Evolutionary conservation across 1,140 invertebrate species (phyloP), one percentile per base, ranked within the genome.

Genomic region (Drosophila virilis): DNA sequence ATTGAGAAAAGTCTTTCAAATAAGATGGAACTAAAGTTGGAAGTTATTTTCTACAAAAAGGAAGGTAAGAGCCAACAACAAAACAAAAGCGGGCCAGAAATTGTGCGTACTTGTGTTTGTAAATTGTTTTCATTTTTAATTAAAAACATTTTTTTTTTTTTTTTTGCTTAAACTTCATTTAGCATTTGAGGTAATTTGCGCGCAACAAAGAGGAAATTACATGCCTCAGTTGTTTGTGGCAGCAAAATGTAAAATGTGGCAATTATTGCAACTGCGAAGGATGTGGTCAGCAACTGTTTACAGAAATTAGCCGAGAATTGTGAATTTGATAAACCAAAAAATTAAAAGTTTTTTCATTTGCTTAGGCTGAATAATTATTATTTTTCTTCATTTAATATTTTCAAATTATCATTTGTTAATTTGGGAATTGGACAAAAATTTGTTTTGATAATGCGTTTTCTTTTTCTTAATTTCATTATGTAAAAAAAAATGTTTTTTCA

Each of bases 21-120:
- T 54, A 98, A 98, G 93, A 95, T 95, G 70, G 98, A 99, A 93
- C 95, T 98, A 54, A 98, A 99, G 93, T 94, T 97, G 58, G 98
- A 99, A 93, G 96, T 99, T 67, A 96, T 97, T 78, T 97, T 99
- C 92, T 98, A 99, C 93, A 98, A 98, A 92, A 98, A 98, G 93
- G 97, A 96, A 93, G 97, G 97, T 98, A 93, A 96, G 80, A 22
- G 7, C 40, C 38, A 59, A 17, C 70, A 62, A 62, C 57, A 54
- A 60, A 59, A 62, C 42, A 43, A 15, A 13, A 8, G 13, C 13
- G 15, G 46, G 28, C 57, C 71, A 59, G 22, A 48, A 78, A 70
- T 40, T 33, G 72, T 37, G 17, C 43, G 51, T 57, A 74, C 59
- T 77, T 74, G 59, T 81, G 62, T 51, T 46, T 5, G 65, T 58